Evolutionary conservation across 2,113 vertebrate species (phyloP), one percentile per base, ranked within the genome.

Genomic region (Alligator sinensis): DNA sequence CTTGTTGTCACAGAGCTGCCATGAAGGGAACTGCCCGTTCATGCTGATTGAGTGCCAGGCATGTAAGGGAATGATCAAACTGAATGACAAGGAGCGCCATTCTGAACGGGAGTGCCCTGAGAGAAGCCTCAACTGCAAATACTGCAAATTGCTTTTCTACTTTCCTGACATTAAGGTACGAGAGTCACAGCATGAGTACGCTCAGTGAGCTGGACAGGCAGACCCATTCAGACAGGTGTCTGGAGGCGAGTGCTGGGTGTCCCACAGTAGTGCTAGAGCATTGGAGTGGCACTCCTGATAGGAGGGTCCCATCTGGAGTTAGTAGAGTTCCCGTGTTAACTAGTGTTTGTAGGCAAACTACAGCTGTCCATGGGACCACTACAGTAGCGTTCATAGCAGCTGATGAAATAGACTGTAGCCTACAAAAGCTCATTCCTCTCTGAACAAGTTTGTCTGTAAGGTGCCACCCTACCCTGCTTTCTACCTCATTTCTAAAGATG

Each of bases 121-220:
- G 28, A 95, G 98, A 84, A 98, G 96, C 28, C 98, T 98, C 14
- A 92, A 95, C 98, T 98, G 98, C 95, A 97, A 96, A 82, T 98
- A 98, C 97, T 98, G 98, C 98, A 97, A 96, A 84, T 90, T 55
- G 0, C 95, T 98, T 17, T 98, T 98, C 95, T 98, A 88, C 95
- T 97, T 97, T 8, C 98, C 98, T 3, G 97, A 97, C 3, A 93
- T 96, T 58, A 97, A 98, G 98, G 98, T 98, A 91, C 87, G 92
- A 24, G 30, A 24, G 81, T 47, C 10, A 11, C 1, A 4, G 59
- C 1, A 4, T 2, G 60, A 0, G 3, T 60, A 9, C 27, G 13
- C 34, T 24, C 70, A 28, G 54, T 17, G 38, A 66, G 0, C 0
- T 9, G 11, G 0, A 0, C 70, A 0, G 1, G 25, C 11, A 54